Percentiles rank a stretch among this genome's conserved stretches.
Conservation (phyloP, 2,888 invertebrate genomes). For the Megamerina dolium region DNA sequence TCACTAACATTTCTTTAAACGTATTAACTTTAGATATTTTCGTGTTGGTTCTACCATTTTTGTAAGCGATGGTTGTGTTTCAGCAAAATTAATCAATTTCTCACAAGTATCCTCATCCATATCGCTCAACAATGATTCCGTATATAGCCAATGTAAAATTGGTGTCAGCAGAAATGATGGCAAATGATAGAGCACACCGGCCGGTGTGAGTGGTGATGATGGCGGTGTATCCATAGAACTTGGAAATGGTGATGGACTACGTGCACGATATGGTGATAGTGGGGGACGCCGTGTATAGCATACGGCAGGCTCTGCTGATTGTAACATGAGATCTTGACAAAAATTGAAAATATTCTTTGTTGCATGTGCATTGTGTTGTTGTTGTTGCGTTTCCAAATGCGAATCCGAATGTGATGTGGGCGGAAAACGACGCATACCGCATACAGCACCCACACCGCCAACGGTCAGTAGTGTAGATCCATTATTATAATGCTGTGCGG, state of each 20-base stretch:
- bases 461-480: conserved; percentile 9
- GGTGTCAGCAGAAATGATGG: conserved; percentile 58
- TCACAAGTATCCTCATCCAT: conserved; percentile 56
- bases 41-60: conserved; percentile 56
- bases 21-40: conserved; percentile 58
- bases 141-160: conserved; percentile 59
- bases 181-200: conserved; percentile 55
- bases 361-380: conserved; percentile 25
- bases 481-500: neutral
- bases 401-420: conserved; percentile 43
- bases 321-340: conserved; percentile 37
- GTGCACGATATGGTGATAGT: conserved; percentile 40
- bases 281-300: conserved; percentile 39
- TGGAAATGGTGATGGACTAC: conserved; percentile 41
- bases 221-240: conserved; percentile 43
- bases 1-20: conserved; percentile 58
- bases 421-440: conserved; percentile 27
- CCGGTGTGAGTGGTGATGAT: conserved; percentile 46
- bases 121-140: conserved; percentile 58
- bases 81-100: conserved; percentile 53
- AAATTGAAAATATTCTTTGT: conserved; percentile 45
- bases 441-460: conserved; percentile 8
- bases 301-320: conserved; percentile 18
- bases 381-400: conserved; percentile 35
- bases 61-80: conserved; percentile 54